Conservation (phyloP, 2,113 vertebrate genomes). For the Mobula hypostoma region DNA sequence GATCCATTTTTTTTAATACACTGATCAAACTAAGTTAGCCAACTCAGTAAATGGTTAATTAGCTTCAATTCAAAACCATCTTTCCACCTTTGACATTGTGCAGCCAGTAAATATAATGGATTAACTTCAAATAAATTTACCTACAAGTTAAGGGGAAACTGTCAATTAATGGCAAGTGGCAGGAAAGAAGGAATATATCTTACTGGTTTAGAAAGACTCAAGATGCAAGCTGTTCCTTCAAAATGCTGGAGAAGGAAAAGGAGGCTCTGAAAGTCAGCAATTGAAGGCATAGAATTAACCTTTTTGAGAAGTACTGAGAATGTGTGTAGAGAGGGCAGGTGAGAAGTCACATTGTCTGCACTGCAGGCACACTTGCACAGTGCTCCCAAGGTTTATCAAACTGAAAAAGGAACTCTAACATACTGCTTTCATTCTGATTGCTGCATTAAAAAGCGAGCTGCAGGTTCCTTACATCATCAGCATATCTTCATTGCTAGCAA, state of each 20-base stretch:
- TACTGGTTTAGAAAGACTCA: neutral
- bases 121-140: neutral
- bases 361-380: too few species aligned
- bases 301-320: neutral
- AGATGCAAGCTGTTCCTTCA: neutral
- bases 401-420: too few species aligned
- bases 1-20: neutral
- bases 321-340: too few species aligned
- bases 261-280: neutral
- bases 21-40: neutral
- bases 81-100: neutral
- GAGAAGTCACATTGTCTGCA: too few species aligned
- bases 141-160: neutral
- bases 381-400: too few species aligned
- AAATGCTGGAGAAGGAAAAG: neutral
- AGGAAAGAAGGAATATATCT: neutral
- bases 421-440: too few species aligned
- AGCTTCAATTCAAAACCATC: neutral
- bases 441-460: too few species aligned
- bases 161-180: neutral
- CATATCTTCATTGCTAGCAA: too few species aligned
- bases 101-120: neutral
- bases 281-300: neutral
- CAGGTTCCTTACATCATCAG: too few species aligned
- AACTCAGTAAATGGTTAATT: neutral